A percentile compares a stretch with the other conserved stretches of the same genome.
Evolutionary conservation across 2,888 invertebrate genomes (phyloP).

Genomic region (Magallana nippona): DNA sequence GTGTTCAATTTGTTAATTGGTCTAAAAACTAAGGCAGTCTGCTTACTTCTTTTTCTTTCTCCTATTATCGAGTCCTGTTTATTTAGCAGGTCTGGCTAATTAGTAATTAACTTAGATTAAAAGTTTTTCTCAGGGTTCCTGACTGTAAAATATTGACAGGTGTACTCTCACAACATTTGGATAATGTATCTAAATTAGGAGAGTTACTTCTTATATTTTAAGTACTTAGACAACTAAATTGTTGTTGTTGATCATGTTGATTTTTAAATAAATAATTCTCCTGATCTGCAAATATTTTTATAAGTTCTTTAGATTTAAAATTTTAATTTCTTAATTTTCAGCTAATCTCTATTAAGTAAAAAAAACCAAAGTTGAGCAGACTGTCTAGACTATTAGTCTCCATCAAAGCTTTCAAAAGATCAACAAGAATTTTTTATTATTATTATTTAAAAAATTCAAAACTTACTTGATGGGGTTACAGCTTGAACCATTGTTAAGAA

Average conservation of each 20-base stretch:
- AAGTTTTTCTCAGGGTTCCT: neutral
- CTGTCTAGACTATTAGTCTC: neutral
- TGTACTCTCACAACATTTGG: neutral
- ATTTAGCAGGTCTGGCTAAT: constrained; percentile 4
- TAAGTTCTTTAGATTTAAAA: too few relatives aligned
- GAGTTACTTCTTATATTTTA: too few relatives aligned
- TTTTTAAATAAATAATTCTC: too few relatives aligned
- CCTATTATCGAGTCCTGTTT: neutral
- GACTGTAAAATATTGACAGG: neutral
- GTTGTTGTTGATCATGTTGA: too few relatives aligned
- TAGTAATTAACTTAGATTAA: constrained; percentile 5
- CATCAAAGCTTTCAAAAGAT: too few relatives aligned
- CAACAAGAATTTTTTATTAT: neutral
- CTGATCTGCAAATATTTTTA: too few relatives aligned
- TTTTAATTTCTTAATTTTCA: too few relatives aligned
- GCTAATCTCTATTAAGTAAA: too few relatives aligned
- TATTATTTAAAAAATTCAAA: neutral
- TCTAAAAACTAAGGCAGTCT: neutral
- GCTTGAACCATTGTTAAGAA: constrained; percentile 1
- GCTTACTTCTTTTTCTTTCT: neutral
- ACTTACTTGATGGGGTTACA: neutral
- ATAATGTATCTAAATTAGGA: too few relatives aligned
- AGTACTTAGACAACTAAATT: too few relatives aligned
- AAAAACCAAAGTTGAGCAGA: too few relatives aligned
- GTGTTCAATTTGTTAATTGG: neutral